These are phyloP conservation scores for Craseonycteris thonglongyai DNA, from an alignment of 2,113 vertebrate genomes.

Conservation along the genomic window DNA sequence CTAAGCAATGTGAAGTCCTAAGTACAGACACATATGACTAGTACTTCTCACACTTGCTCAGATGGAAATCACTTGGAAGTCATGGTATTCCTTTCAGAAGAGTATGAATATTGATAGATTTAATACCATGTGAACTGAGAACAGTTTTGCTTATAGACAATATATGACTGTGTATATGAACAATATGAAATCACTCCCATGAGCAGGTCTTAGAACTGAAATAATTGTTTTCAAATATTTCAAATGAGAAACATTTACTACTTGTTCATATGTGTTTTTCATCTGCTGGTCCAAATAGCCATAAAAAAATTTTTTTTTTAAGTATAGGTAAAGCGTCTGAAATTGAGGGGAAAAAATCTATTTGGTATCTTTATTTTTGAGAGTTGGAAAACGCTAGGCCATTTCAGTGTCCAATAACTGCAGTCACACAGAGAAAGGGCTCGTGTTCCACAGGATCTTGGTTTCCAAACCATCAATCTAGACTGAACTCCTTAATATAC, in stretches of 20 bases:
- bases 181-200: slow-evolving; percentile 8
- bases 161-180: background rate
- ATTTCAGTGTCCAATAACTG: background rate
- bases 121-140: slow-evolving; percentile 37
- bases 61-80: slow-evolving; percentile 33
- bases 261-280: slow-evolving; percentile 12
- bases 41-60: slow-evolving; percentile 20
- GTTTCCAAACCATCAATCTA: background rate
- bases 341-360: background rate
- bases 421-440: background rate
- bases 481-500: background rate
- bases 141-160: slow-evolving; percentile 31
- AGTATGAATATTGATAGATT: slow-evolving; percentile 45
- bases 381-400: background rate
- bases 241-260: background rate
- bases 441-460: background rate
- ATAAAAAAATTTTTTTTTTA: too few relatives aligned
- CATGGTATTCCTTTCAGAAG: background rate
- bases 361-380: background rate
- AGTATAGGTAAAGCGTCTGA: background rate
- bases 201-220: slow-evolving; percentile 8
- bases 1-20: slow-evolving; percentile 11
- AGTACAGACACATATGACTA: background rate
- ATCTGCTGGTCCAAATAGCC: background rate
- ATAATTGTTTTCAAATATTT: slow-evolving; percentile 44